Evolutionary conservation across 2,888 invertebrate genomes (phyloP).

Genomic region (Oscheius sp.): DNA sequence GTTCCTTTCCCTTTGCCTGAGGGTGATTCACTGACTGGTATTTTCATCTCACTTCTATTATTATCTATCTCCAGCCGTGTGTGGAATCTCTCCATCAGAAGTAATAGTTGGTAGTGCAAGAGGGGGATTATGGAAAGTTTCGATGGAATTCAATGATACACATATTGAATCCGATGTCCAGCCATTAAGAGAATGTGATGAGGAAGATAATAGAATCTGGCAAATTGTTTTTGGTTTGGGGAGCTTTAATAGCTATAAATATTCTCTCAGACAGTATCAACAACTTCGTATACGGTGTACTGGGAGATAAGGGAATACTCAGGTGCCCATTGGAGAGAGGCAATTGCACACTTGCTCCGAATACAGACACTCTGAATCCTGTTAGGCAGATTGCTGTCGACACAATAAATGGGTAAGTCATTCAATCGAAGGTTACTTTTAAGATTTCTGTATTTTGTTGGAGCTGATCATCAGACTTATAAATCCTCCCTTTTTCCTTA

Average conservation of each 20-base stretch:
- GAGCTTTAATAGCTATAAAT: not conserved
- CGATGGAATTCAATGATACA: constrained; percentile 23
- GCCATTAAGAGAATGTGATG: constrained; percentile 2
- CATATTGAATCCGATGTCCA: constrained; percentile 7
- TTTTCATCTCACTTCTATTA: not conserved
- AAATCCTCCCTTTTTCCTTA: constrained; percentile 22
- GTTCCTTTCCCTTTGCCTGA: constrained; percentile 51
- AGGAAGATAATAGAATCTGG: constrained; percentile 18
- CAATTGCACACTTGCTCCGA: constrained; percentile 39
- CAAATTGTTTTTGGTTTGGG: constrained; percentile 22
- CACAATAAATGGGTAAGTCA: constrained; percentile 56
- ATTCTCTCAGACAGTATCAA: constrained; percentile 37
- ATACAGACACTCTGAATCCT: constrained; percentile 43
- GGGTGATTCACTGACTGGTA: constrained; percentile 56
- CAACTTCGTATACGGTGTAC: constrained; percentile 43
- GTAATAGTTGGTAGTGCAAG: constrained; percentile 45
- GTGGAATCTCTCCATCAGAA: constrained; percentile 27
- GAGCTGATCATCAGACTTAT: constrained; percentile 57
- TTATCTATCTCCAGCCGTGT: not conserved
- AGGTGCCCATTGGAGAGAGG: constrained; percentile 32
- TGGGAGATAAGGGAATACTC: constrained; percentile 47
- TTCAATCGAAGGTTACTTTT: constrained; percentile 1
- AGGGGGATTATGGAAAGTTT: constrained; percentile 38
- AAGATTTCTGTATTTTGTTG: constrained; percentile 59
- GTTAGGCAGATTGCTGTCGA: constrained; percentile 60